These are phyloP conservation scores for Sisyra nigra DNA, from an alignment of 2,888 invertebrate genomes.

Conservation along the genomic window DNA sequence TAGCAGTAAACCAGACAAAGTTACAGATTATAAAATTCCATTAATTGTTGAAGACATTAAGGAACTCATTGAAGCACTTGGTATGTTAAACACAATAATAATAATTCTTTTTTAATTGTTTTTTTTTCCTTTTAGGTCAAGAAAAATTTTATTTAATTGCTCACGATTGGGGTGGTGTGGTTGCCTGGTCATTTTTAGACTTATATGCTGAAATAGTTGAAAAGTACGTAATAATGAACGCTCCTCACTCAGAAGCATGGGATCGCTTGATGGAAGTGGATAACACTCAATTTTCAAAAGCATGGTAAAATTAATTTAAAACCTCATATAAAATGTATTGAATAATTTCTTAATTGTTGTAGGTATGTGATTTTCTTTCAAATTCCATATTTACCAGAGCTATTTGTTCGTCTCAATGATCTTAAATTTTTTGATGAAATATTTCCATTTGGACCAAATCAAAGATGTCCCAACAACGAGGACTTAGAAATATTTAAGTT, in stretches of 20 bases:
- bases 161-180: conserved; percentile 53
- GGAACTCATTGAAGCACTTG: conserved; percentile 36
- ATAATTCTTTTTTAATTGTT: too few species aligned
- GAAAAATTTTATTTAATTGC: conserved; percentile 37
- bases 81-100: conserved; percentile 18
- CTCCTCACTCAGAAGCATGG: conserved; percentile 30
- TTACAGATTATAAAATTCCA: conserved; percentile 32
- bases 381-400: conserved; percentile 36
- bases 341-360: background rate
- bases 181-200: conserved; percentile 37
- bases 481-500: conserved; percentile 41
- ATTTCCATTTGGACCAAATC: conserved; percentile 15
- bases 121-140: conserved; percentile 25
- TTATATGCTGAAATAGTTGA: conserved; percentile 37
- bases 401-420: conserved; percentile 28
- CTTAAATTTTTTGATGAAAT: conserved; percentile 24
- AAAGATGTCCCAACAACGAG: conserved; percentile 17
- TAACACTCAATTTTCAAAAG: conserved; percentile 27
- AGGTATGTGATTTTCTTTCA: conserved; percentile 44
- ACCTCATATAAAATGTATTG: conserved; percentile 4
- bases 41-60: conserved; percentile 40
- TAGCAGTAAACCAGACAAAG: conserved; percentile 41
- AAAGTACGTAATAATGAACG: conserved; percentile 35
- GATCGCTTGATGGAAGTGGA: conserved; percentile 24
- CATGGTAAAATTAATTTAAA: conserved; percentile 26